These are phyloP conservation scores for Hippoglossus hippoglossus DNA, from an alignment of 2,797 vertebrate genomes.

Conservation along the genomic window DNA sequence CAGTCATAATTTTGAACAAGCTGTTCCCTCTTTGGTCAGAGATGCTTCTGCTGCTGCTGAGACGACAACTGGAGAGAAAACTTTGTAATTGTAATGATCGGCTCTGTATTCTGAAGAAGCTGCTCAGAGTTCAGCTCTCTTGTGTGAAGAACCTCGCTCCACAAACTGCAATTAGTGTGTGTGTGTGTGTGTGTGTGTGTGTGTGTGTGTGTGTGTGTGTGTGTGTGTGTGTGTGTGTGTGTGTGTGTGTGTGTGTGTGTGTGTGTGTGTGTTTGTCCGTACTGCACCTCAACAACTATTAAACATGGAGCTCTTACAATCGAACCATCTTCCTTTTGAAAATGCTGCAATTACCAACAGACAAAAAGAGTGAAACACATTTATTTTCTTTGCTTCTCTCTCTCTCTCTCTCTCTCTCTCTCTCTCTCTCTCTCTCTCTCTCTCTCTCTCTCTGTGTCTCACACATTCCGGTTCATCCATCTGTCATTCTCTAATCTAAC, in stretches of 20 bases:
- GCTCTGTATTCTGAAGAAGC: slow-evolving; percentile 41
- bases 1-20: slow-evolving; percentile 10
- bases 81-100: slow-evolving; percentile 34
- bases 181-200: too few species aligned
- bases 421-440: slow-evolving; percentile 1
- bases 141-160: background rate
- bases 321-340: slow-evolving; percentile 1
- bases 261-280: background rate
- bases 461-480: slow-evolving; percentile 12
- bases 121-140: slow-evolving; percentile 21
- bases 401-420: too few species aligned
- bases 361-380: slow-evolving; percentile 1
- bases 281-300: background rate
- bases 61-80: background rate
- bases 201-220: too few species aligned
- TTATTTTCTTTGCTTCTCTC: background rate
- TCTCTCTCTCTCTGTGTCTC: background rate
- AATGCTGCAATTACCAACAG: slow-evolving; percentile 9
- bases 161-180: slow-evolving; percentile 30
- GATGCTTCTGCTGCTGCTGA: background rate
- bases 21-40: slow-evolving; percentile 10
- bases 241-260: too few species aligned
- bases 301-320: too few species aligned
- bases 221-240: background rate
- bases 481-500: slow-evolving; percentile 24